These are phyloP conservation scores for Malacosoma neustria DNA, from an alignment of 2,888 invertebrate species.

Conservation along the genomic window DNA sequence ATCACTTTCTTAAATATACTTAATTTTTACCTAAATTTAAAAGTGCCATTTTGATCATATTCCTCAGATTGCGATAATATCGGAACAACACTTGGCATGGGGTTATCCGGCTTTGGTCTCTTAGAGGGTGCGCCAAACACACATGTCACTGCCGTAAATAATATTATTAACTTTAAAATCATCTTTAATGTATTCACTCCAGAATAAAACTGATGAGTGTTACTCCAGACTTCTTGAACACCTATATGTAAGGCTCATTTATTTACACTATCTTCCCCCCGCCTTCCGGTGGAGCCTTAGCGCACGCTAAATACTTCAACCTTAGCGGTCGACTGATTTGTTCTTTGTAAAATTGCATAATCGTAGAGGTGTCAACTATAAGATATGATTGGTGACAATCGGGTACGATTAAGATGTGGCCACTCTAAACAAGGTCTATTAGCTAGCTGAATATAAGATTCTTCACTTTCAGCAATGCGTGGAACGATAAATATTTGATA, in stretches of 20 bases:
- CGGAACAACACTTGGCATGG: conserved; percentile 57
- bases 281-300: conserved; percentile 57
- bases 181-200: conserved; percentile 43
- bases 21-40: conserved; percentile 62
- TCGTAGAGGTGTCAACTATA: conserved; percentile 60
- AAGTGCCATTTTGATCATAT: conserved; percentile 66
- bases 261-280: conserved; percentile 71
- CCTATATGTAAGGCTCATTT: conserved; percentile 68
- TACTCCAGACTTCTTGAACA: conserved; percentile 56
- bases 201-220: conserved; percentile 52
- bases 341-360: conserved; percentile 70
- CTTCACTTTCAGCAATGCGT: conserved; percentile 22
- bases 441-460: conserved; percentile 12
- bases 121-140: conserved; percentile 37
- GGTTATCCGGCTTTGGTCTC: conserved; percentile 42
- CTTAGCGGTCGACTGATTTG: conserved; percentile 64
- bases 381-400: conserved; percentile 50
- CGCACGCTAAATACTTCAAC: conserved; percentile 70
- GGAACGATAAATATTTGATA: conserved; percentile 1
- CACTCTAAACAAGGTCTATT: conserved; percentile 28
- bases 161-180: conserved; percentile 37
- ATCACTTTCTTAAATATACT: no score
- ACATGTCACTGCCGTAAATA: conserved; percentile 28
- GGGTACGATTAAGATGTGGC: conserved; percentile 33
- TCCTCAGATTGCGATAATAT: conserved; percentile 69